Evolutionary conservation across 1,140 invertebrate genomes (phyloP), one percentile per base, ranked within the genome.

Genomic region (Laupala kohalensis): DNA sequence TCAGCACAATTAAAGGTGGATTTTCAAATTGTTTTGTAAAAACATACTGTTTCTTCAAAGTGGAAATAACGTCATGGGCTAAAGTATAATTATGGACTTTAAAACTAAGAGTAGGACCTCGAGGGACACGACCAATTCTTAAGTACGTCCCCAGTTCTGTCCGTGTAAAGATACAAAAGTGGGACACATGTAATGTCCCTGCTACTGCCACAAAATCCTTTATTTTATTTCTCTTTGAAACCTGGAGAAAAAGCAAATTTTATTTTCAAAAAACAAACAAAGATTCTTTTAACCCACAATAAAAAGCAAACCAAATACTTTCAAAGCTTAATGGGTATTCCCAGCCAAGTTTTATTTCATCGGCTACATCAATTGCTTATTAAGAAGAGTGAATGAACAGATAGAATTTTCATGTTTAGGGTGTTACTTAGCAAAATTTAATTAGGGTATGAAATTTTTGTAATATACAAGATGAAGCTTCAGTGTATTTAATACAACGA

Each of bases 171-270:
- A 94, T 87, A 75, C 90, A 86, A 81, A 97, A 86, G 80, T 97
- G 95, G 5, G 91, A 91, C 2, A 98, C 94, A 80, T 97, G 93
- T 53, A 98, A 85, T 71, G 89, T 85, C 23, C 94, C 90, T 19
- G 95, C 90, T 25, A 97, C 83, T n/a, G 90, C 90, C 0, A 96
- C 86, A 81, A 96, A 97, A 82, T 98, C 96, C 80, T 97, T 96
- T 24, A 97, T 87, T 19, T 89, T 88, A 81, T 97, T 97, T 74
- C 88, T 90, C 78, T 92, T 95, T 70, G 88, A 84, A 78, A 92
- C 89, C 86, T 93, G 78, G 74, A 90, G 81, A 78, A 69, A 69
- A 79, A 75, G 73, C 69, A 71, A 4, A 1, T 13, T 53, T 53
- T 0, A 53, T 53, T 53, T 53, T 53, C 19, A 53, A 9, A n/a